Evolutionary conservation across 2,888 invertebrate genomes (phyloP).

Genomic region (Chrysina gloriosa): DNA sequence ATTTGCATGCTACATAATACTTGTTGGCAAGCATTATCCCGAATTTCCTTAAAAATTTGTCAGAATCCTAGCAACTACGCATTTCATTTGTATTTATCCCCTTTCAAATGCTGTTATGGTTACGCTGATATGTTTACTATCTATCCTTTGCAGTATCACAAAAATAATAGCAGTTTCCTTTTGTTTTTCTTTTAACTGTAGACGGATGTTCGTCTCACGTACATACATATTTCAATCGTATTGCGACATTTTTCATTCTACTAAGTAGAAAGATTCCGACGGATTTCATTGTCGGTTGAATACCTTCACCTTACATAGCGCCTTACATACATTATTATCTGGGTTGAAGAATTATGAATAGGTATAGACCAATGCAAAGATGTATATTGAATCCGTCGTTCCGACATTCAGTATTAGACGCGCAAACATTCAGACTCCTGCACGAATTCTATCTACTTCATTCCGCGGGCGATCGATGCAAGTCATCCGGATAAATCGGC

Average conservation of each 20-base stretch:
- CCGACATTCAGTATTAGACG: constrained; percentile 18
- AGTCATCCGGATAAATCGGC: constrained; percentile 51
- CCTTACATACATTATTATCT: constrained; percentile 22
- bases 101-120: no score
- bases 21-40: no score
- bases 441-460: constrained; percentile 45
- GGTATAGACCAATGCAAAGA: constrained; percentile 9
- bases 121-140: no score
- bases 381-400: constrained; percentile 15
- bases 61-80: no score
- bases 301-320: neutral
- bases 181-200: no score
- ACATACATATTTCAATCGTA: constrained; percentile 1
- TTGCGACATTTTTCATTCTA: neutral
- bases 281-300: constrained; percentile 6
- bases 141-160: no score
- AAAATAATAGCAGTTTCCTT: no score
- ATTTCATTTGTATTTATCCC: no score
- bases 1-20: no score
- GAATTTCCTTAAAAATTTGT: no score
- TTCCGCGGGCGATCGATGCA: constrained; percentile 43
- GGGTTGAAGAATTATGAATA: constrained; percentile 52
- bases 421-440: constrained; percentile 49
- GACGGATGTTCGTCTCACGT: no score
- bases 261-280: constrained; percentile 4